phyloP scores from a whole-genome alignment of 92 coral and sea anemone species.

The Porites rus region DNA sequence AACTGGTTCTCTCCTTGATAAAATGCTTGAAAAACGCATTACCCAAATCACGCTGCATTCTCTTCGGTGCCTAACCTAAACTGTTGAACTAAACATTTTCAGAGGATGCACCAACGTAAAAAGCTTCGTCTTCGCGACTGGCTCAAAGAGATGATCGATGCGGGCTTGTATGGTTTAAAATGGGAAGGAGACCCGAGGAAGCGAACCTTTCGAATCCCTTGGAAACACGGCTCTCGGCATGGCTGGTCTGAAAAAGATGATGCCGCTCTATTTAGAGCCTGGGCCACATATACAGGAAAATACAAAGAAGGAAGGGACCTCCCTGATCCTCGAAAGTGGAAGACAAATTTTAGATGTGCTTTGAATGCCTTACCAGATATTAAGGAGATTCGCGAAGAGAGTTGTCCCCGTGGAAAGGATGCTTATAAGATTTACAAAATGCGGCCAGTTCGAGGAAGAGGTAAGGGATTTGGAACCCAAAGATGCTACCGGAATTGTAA shows the following conservation, averaged over 20 bases:
- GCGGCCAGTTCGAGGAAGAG: conserved; percentile 63
- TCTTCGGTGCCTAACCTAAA: too few species aligned
- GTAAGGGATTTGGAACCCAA: conserved; percentile 8
- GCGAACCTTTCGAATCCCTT: conserved; percentile 77
- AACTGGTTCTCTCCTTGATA: neutral
- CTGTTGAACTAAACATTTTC: too few species aligned
- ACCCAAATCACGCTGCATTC: too few species aligned
- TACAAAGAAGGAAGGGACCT: conserved; percentile 53
- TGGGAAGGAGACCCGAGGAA: conserved; percentile 76
- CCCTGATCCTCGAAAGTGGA: conserved; percentile 90
- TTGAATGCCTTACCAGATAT: conserved; percentile 90
- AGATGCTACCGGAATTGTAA: neutral
- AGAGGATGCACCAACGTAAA: conserved; percentile 62
- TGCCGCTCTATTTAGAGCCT: conserved; percentile 82
- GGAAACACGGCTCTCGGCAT: conserved; percentile 91
- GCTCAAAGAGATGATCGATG: conserved; percentile 75
- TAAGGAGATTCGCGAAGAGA: conserved; percentile 75
- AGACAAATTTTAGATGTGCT: conserved; percentile 91
- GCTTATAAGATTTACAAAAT: conserved; percentile 87
- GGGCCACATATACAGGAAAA: conserved; percentile 91
- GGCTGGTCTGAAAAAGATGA: conserved; percentile 82
- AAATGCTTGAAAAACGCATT: neutral
- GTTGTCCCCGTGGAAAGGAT: conserved; percentile 84
- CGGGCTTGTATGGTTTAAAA: conserved; percentile 70
- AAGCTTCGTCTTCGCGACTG: conserved; percentile 82